A percentile compares a stretch with the other conserved stretches of the same genome.
Conservation (phyloP, 2,888 invertebrate genomes). For the Acleris sparsana region DNA sequence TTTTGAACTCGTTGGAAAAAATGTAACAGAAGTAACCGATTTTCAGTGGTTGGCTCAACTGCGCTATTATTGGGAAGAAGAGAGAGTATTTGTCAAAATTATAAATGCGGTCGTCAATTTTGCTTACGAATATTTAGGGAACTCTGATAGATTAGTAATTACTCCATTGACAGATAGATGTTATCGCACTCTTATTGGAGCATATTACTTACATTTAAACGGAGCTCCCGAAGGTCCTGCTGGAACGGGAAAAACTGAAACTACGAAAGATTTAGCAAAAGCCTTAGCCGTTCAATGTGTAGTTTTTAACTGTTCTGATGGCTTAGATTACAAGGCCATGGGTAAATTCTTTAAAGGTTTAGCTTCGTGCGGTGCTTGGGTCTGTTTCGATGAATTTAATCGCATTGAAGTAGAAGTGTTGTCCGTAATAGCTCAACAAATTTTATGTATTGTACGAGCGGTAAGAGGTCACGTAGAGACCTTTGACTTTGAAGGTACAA, state of each 20-base stretch:
- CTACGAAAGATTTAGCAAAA: slow-evolving; percentile 95
- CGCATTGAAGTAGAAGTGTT: slow-evolving; percentile 92
- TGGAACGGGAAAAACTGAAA: slow-evolving; percentile 95
- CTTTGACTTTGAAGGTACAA: slow-evolving; percentile 91
- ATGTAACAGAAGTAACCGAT: slow-evolving; percentile 88
- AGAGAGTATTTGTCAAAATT: slow-evolving; percentile 87
- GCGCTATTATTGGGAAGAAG: slow-evolving; percentile 91
- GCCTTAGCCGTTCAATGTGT: slow-evolving; percentile 95
- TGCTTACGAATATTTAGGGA: slow-evolving; percentile 94
- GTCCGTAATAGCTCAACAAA: slow-evolving; percentile 94
- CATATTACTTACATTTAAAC: slow-evolving; percentile 91
- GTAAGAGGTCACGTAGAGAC: slow-evolving; percentile 85
- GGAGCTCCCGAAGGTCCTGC: slow-evolving; percentile 94
- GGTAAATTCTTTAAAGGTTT: slow-evolving; percentile 93
- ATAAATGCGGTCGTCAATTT: slow-evolving; percentile 91
- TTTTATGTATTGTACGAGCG: slow-evolving; percentile 90
- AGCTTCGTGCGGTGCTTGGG: slow-evolving; percentile 93
- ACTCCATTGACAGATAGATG: slow-evolving; percentile 91
- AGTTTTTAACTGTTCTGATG: slow-evolving; percentile 94
- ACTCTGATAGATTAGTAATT: slow-evolving; percentile 89
- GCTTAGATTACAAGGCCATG: slow-evolving; percentile 93
- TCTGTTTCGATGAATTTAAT: slow-evolving; percentile 95
- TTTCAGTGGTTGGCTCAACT: slow-evolving; percentile 94
- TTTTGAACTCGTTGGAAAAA: slow-evolving; percentile 84
- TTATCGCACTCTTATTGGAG: slow-evolving; percentile 92